A percentile compares a stretch with the other conserved stretches of the same genome.
Conservation (phyloP, 2,797 vertebrate species). For the Oophaga sylvatica region DNA sequence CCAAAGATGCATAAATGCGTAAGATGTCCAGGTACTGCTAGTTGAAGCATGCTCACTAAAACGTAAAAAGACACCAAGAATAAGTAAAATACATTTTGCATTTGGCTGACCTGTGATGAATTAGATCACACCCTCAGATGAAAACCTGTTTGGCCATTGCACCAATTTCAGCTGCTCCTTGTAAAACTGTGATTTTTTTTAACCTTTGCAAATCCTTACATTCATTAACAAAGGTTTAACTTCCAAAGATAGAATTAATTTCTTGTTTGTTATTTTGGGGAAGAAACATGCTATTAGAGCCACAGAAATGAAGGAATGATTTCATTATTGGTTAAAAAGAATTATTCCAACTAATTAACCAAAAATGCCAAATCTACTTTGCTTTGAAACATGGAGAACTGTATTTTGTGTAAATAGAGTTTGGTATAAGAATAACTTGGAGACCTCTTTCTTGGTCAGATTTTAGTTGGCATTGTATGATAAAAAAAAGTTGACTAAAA, state of each 20-base stretch:
- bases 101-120: not conserved
- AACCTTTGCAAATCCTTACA: not conserved
- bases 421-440: not conserved
- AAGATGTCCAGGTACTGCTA: too few relatives aligned
- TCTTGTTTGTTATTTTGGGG: not conserved
- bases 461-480: conserved; percentile 3
- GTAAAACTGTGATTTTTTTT: not conserved
- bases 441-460: not conserved
- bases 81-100: not conserved
- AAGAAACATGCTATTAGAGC: not conserved
- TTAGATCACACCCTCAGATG: not conserved
- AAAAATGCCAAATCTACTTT: not conserved
- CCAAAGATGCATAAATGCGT: not conserved
- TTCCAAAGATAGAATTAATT: not conserved
- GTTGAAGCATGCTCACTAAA: not conserved
- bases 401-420: conserved; percentile 25
- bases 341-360: not conserved
- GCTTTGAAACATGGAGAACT: not conserved
- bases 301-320: not conserved
- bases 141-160: not conserved
- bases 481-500: conserved; percentile 9
- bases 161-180: not conserved
- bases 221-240: not conserved
- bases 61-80: not conserved
- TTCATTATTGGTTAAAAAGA: not conserved